Evolutionary conservation across 2,797 vertebrate species (phyloP).

Genomic region (Danio kyathit): DNA sequence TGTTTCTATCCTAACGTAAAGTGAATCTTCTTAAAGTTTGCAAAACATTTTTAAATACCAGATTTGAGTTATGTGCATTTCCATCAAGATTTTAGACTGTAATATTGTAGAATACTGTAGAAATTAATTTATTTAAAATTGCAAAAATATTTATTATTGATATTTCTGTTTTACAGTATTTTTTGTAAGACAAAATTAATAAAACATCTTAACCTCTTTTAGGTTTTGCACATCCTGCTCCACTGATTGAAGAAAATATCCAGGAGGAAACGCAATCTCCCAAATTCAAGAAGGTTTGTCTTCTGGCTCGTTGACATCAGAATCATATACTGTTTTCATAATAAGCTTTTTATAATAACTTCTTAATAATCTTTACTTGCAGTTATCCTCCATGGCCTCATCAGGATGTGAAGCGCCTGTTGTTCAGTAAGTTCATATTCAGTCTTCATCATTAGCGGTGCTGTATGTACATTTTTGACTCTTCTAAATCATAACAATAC

Average conservation of each 20-base stretch:
- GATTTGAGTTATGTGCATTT: too few relatives aligned
- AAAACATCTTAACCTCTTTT: not conserved
- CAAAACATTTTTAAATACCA: too few relatives aligned
- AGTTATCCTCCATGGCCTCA: conserved; percentile 35
- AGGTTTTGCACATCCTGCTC: conserved; percentile 80
- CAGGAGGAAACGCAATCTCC: conserved; percentile 75
- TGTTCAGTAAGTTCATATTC: conserved; percentile 51
- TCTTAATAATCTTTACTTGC: conserved; percentile 14
- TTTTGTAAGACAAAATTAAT: not conserved
- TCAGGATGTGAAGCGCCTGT: conserved; percentile 43
- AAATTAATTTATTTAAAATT: not conserved
- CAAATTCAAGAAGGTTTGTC: conserved; percentile 68
- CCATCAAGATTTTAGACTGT: too few relatives aligned
- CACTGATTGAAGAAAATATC: conserved; percentile 79
- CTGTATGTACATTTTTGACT: too few relatives aligned
- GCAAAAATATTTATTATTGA: not conserved
- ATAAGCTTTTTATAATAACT: conserved; percentile 7
- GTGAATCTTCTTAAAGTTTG: too few relatives aligned
- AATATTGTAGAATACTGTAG: too few relatives aligned
- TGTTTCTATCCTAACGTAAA: too few relatives aligned
- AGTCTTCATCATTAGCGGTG: not conserved
- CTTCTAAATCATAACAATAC: too few relatives aligned
- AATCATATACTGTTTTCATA: not conserved
- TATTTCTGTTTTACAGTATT: not conserved
- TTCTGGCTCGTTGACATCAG: not conserved